Evolutionary conservation across 2,113 vertebrate genomes (phyloP).

Genomic region (Mustela nigripes): DNA sequence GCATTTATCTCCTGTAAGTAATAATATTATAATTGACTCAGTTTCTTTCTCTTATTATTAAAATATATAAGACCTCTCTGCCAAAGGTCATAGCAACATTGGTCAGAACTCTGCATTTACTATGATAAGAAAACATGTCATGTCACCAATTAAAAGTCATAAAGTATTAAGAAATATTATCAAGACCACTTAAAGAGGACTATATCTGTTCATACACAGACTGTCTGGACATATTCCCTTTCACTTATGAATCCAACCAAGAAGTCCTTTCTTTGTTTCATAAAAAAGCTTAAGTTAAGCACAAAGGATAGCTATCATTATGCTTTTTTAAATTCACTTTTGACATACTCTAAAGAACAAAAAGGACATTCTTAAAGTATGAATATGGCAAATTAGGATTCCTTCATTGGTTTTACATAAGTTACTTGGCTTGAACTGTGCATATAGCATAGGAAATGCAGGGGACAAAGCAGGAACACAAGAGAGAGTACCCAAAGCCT

Average conservation of each 20-base stretch:
- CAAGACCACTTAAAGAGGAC: not conserved
- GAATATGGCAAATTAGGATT: not conserved
- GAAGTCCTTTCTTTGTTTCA: not conserved
- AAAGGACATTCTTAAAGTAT: not conserved
- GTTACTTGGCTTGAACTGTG: not conserved
- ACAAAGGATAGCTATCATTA: not conserved
- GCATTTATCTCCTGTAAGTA: not conserved
- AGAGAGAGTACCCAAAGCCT: not conserved
- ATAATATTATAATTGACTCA: conserved; percentile 3
- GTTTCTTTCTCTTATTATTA: not conserved
- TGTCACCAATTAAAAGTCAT: not conserved
- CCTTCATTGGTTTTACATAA: conserved; percentile 23
- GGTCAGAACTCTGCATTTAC: not conserved
- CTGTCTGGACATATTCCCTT: not conserved
- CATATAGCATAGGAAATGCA: not conserved
- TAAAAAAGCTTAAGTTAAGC: not conserved
- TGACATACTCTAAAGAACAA: not conserved
- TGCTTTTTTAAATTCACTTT: not conserved
- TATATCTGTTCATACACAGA: not conserved
- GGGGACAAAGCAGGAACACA: not conserved
- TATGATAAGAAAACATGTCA: not conserved
- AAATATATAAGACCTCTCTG: not conserved
- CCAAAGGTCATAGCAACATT: not conserved
- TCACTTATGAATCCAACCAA: not conserved
- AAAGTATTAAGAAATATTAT: not conserved